Base-by-base conservation (phyloP, 2,888 invertebrate species). In the Agrotis ipsilon region DNA sequence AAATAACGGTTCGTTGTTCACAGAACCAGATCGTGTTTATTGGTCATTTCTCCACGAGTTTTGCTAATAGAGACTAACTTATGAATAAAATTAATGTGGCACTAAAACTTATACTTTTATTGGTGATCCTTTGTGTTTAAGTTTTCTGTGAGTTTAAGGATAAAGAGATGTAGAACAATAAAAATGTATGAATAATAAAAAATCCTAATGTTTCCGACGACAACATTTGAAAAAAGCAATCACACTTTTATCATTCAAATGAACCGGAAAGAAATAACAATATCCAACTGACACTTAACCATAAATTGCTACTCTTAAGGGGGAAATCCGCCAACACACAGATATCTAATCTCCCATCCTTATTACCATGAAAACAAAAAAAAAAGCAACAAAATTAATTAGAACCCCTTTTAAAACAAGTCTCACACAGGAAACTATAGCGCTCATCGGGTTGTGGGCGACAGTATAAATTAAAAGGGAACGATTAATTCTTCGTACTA, bases 381-480 rank as follows among this genome's bases (percentile, higher is more conserved):
- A n/a, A 66, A 60, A 72, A 78, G n/a, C 32, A 45, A 72, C 49
- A n/a, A 78, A 79, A 79, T 78, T 82, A 82, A 79, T 82, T 79
- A 68, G 48, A 27, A 46, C n/a, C 57, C 81, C 76, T 62, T 67
- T 63, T 24, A 75, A 74, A 71, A 62, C 68, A 59, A 61, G 54
- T 61, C 61, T 74, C 46, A 43, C 48, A 64, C 72, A 74, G 68
- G 69, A 79, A 83, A 81, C 86, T 81, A 83, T 80, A 71, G 51
- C 68, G 74, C 79, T 79, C 72, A 72, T 77, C 82, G 70, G 59
- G 55, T 60, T 52, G 61, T 58, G 61, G 77, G 72, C 60, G 76
- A 75, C 80, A 75, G 83, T 78, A 85, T 81, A 85, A 75, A 88
- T 87, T 87, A 86, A 80, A 87, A 82, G 58, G 69, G 75, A 82